Evolutionary conservation across 2,888 invertebrate species (phyloP), one percentile per base, ranked within the genome.

Genomic region (Bugulina stolonifera): DNA sequence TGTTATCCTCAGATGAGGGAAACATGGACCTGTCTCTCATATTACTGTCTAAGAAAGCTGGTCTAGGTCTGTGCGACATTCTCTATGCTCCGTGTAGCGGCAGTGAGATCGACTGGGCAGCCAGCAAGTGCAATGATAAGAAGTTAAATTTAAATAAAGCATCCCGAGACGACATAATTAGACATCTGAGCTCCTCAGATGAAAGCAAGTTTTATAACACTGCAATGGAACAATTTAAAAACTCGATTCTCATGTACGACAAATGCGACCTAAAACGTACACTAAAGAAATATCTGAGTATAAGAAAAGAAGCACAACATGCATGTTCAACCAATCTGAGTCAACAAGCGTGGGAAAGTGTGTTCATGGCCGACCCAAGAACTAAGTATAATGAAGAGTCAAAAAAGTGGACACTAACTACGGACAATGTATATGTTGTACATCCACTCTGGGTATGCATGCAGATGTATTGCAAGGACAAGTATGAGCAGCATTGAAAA

Each of bases 21-120:
- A 27, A 64, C 64, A 64, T 64, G 64, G 64, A 64, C n/a, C 3
- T 14, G 18, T 64, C 64, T 32, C 34, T 64, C 3, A n/a, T 64
- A 14, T 10, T 29, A 10, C 27, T 64, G 27, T 14, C 64, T 14
- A 27, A 64, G 27, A 64, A 64, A 64, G 29, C 64, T 29, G 32
- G 32, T 18, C 27, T 64, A n/a, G n/a, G 34, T 34, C 14, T 64
- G 32, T 64, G 64, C n/a, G 64, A 64, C 34, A 32, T 64, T 64
- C 32, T 64, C 29, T 64, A 64, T 32, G 32, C 25, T 14, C 64
- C 64, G 22, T 64, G 64, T 64, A 32, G 32, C 27, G 64, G 32
- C 3, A 29, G 5, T 2, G 32, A 64, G 3, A 64, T 29, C 64
- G 29, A 25, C 32, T 64, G 64, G 64, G 10, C 27, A 25, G 27